Evolutionary conservation across 1,140 invertebrate species (phyloP), one percentile per base, ranked within the genome.

Genomic region (Melanaphis sacchari): DNA sequence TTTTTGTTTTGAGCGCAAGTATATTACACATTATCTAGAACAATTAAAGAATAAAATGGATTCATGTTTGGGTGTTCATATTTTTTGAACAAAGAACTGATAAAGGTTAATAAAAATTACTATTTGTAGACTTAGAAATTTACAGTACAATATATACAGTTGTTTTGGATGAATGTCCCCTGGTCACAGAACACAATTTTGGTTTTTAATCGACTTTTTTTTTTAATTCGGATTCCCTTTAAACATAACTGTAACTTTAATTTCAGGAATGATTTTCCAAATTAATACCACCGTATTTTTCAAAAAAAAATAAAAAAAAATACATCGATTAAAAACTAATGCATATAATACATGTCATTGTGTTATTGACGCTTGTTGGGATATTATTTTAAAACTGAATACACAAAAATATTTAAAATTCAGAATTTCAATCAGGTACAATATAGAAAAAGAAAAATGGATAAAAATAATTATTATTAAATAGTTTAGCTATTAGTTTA

Each of bases 361-460:
- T 41, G 11, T 22, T 38, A n/a, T 90, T 41, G 38, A 38, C 40
- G 59, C 38, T 90, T 59, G 36, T n/a, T 52, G 49, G 49, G 54
- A 66, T 41, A 15, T 41, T 90, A 66, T 31, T 41, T 66, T 59
- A 54, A 89, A 89, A 49, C 36, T 52, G 49, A 54, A 24, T 52
- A 22, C 43, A 90, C 24, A 90, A 90, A 90, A 90, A 59, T 90
- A 90, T 66, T 66, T 66, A 8, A 59, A 92, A 49, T 92, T 92
- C n/a, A 38, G 18, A 24, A 46, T 81, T 49, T 46, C 36, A n/a
- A 93, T 93, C 91, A 93, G 91, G 91, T 93, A 93, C 91, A 84
- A 93, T 84, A 49, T 49, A 84, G 46, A 82, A 36, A 85, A 81
- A 92, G 46, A 49, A 43, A 90, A 90, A 52, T 2, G 31, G 40